A percentile compares a stretch with the other conserved stretches of the same genome.
These are phyloP conservation scores for Bergia sp. DNA, from an alignment of 92 coral and sea anemone species.

Conservation along the genomic window DNA sequence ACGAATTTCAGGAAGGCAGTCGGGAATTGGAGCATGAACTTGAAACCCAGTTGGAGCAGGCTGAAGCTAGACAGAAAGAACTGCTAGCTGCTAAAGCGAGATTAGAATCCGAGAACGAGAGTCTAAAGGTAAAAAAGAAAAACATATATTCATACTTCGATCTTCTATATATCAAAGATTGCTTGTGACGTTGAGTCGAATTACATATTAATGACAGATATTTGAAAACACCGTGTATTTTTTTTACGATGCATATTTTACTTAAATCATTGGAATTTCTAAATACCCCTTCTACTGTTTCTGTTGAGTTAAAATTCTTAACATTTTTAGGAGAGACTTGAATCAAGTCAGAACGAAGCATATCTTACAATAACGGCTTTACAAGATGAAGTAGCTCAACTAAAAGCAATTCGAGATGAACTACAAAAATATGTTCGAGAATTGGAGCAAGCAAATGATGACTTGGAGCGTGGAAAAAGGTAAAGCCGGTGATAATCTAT, in stretches of 20 bases:
- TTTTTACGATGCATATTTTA: conserved; percentile 44
- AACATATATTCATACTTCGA: neutral
- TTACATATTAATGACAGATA: conserved; percentile 76
- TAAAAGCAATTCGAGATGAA: conserved; percentile 97
- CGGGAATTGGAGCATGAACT: conserved; percentile 98
- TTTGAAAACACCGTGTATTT: conserved; percentile 40
- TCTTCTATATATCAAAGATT: conserved; percentile 36
- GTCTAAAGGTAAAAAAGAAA: conserved; percentile 79
- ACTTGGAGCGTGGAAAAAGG: conserved; percentile 98
- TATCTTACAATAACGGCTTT: conserved; percentile 95
- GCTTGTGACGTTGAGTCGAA: conserved; percentile 65
- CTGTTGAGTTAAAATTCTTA: conserved; percentile 2
- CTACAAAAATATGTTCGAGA: conserved; percentile 97
- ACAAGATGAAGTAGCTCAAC: conserved; percentile 97
- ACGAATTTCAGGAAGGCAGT: conserved; percentile 99
- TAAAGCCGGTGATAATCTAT: conserved; percentile 34
- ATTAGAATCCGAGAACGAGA: conserved; percentile 94
- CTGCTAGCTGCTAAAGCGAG: conserved; percentile 90
- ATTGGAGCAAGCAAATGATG: conserved; percentile 98
- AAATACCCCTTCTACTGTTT: neutral
- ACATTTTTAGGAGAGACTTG: conserved; percentile 86
- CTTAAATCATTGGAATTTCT: conserved; percentile 1
- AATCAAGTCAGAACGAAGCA: conserved; percentile 96
- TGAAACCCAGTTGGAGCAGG: conserved; percentile 98
- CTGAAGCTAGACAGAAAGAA: conserved; percentile 98